Evolutionary conservation across 1,140 invertebrate genomes (phyloP), one percentile per base, ranked within the genome.

Genomic region (Paraescarpia echinospica): DNA sequence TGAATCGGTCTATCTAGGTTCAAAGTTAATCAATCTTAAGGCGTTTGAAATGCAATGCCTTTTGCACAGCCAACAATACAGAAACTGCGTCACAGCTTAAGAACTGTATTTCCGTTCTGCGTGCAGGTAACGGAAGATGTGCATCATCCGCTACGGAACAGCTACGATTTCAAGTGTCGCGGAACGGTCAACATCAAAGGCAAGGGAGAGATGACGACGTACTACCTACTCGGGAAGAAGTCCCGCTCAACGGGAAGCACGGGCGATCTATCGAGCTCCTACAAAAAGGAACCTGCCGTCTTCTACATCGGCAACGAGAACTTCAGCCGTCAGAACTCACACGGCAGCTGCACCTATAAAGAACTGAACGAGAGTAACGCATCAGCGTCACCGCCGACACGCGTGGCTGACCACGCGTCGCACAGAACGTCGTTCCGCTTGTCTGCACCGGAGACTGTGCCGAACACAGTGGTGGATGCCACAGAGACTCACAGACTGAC

Each of bases 71-170:
- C 14, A 77, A 27, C 9, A 77, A 6, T 2, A 77, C 22, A 4
- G 59, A 77, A 12, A 77, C 12, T 77, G 59, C 22, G 12, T 77
- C 27, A 77, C 22, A 41, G 4, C 27, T 22, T 77, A 77, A 77
- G 59, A 77, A 77, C 59, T 4, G 4, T 77, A 77, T 77, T 77
- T 77, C 59, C 59, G 12, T 77, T 77, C 2, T 77, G 59, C 22
- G 4, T 31, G 59, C 94, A 97, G 97, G 97, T 97, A 8, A 99
- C 98, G 0, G 98, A 98, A 95, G 98, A 98, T 93, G 98, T 98
- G 6, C 98, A 98, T 9, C 98, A 98, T 96, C 97, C 99, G 92
- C 96, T 99, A 12, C 34, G 88, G 1, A 96, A 97, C 33, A 95
- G 95, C 93, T 96, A 95, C 94, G 95, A 96, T 89, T 96, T 96